These are phyloP conservation scores for Oceanodroma leucorhoa DNA, from an alignment of 2,797 vertebrate genomes.

Conservation along the genomic window DNA sequence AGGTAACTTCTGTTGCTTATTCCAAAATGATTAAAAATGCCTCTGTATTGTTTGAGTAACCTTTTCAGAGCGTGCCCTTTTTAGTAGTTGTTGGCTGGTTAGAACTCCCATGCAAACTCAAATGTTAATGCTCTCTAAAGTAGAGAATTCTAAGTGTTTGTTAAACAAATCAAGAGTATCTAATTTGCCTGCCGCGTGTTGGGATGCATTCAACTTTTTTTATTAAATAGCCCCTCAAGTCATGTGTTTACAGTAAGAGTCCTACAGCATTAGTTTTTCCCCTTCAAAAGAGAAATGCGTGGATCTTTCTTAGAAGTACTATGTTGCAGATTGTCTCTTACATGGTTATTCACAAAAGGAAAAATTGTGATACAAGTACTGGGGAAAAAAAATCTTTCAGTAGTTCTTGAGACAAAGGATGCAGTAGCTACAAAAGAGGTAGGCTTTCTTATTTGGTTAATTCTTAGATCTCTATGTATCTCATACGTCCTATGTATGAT, in stretches of 20 bases:
- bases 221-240: not conserved
- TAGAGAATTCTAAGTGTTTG: not conserved
- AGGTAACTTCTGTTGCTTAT: not conserved
- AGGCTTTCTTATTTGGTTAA: not conserved
- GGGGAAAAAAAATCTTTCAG: not conserved
- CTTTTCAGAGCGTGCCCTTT: not conserved
- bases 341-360: not conserved
- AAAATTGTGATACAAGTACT: not conserved
- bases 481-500: rapidly evolving
- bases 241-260: not conserved
- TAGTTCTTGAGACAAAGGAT: not conserved
- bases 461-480: not conserved
- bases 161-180: not conserved
- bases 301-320: not conserved
- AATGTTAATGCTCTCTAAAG: not conserved
- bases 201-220: not conserved
- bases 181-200: not conserved
- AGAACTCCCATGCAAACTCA: not conserved
- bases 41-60: not conserved
- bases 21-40: not conserved
- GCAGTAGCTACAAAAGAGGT: not conserved
- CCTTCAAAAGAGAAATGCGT: not conserved
- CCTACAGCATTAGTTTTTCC: not conserved
- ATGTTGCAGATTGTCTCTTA: not conserved
- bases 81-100: not conserved